Base-by-base conservation (phyloP, 2,888 invertebrate species). In the Thecocarcelia acutangulata region DNA sequence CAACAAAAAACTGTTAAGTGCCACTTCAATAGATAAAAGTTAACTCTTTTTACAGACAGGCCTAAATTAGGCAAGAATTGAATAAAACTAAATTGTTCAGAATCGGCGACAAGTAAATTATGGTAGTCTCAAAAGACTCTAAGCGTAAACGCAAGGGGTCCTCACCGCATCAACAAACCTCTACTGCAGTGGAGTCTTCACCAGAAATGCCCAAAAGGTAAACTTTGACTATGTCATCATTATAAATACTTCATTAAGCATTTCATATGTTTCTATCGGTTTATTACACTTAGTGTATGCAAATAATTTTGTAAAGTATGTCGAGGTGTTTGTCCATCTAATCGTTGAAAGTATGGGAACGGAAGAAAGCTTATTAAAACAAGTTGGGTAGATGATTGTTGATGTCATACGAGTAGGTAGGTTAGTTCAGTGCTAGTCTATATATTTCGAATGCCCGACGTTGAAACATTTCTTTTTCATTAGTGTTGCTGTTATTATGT, bases 191-290 rank as follows among this genome's bases (percentile, higher is more conserved):
- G 72, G 90, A 90, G 85, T 89, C 90, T 85, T 89, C 91, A 84
- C 90, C 90, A 82, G 91, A 91, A 87, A 88, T 91, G 87, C 90
- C 91, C 82, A 91, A 91, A 87, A 89, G 91, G 91, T 91, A 87
- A 66, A 87, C 86, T 75, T 6, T 17, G 19, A 68, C 46, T 48
- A 48, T 21, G 9, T 54, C 59, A 61, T 13, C 19, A 56, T 58
- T 28, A 56, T 48, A 42, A 75, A 42, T 33, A 72, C 46, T 72
- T 21, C 40, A 56, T 74, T 33, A 54, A 50, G 54, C 19, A 66
- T 59, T 61, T n/a, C n/a, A n/a, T 63, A 24, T 64, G 37, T 17
- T 73, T n/a, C 69, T 72, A 48, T 74, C 73, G 54, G 40, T 11
- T 69, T 33, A 33, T 24, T 50, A 48, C 76, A n/a, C n/a, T 70